A percentile compares a stretch with the other conserved stretches of the same genome.
Evolutionary conservation across 2,113 vertebrate species (phyloP).

Genomic region (Oncorhynchus tshawytscha): DNA sequence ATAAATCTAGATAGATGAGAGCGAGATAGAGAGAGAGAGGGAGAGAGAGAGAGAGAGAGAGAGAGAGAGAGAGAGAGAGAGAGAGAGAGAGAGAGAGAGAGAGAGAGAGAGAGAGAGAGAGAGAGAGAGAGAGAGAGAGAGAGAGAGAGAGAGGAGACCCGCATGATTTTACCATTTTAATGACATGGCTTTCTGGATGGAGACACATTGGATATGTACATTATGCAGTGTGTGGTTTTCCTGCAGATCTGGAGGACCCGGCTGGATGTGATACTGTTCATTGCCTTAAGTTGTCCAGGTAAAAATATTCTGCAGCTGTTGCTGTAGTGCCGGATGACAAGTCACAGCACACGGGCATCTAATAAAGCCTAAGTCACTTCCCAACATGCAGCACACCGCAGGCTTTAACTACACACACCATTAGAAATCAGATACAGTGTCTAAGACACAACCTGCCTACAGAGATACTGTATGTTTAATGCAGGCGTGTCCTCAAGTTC

Average conservation of each 20-base stretch:
- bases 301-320: conserved; percentile 47
- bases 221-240: conserved; percentile 12
- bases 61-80: too few relatives aligned
- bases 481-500: conserved; percentile 30
- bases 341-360: background rate
- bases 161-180: too few relatives aligned
- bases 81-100: too few relatives aligned
- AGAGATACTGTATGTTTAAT: conserved; percentile 49
- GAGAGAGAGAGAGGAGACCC: too few relatives aligned
- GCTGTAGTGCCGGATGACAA: conserved; percentile 15
- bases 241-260: background rate
- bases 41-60: too few relatives aligned
- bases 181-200: too few relatives aligned
- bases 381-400: conserved; percentile 8
- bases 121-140: too few relatives aligned
- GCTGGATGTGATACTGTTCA: conserved; percentile 7
- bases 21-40: too few relatives aligned
- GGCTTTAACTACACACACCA: conserved; percentile 2
- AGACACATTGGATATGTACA: conserved; percentile 1
- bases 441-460: conserved; percentile 16
- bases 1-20: too few relatives aligned
- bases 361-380: conserved; percentile 29
- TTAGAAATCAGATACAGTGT: conserved; percentile 42
- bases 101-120: too few relatives aligned
- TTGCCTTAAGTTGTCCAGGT: conserved; percentile 29